Evolutionary conservation across 35 echinoderm and acorn worm genomes (phyloP).

Genomic region (Nesometra sesokonis): DNA sequence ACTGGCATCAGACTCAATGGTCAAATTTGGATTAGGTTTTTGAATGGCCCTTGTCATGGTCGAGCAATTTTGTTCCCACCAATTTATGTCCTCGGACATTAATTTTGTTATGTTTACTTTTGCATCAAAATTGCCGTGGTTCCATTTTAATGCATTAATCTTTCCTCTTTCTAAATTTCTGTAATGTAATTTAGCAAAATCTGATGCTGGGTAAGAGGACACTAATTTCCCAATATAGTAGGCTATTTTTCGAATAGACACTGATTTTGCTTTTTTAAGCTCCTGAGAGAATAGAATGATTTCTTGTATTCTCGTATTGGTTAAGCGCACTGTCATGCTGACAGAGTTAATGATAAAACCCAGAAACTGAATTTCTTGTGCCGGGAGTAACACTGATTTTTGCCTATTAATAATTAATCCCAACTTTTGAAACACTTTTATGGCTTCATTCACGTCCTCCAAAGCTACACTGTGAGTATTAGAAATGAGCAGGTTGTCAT

Average conservation of each 20-base stretch:
- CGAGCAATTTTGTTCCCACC: not conserved
- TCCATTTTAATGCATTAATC: not conserved
- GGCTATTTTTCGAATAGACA: constrained; percentile 6
- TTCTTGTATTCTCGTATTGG: not conserved
- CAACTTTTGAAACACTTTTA: not conserved
- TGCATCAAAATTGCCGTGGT: constrained; percentile 32
- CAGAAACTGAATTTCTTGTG: constrained; percentile 24
- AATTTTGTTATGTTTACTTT: constrained; percentile 1
- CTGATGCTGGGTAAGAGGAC: not conserved
- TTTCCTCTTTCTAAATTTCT: constrained; percentile 13
- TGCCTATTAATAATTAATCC: not conserved
- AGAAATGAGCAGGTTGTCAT: constrained; percentile 1
- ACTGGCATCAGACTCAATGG: too few relatives aligned
- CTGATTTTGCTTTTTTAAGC: not conserved
- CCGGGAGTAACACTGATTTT: constrained; percentile 12
- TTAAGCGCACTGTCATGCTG: constrained; percentile 15
- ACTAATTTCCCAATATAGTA: constrained; percentile 18
- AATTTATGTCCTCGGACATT: not conserved
- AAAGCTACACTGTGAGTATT: not conserved
- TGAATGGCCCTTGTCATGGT: not conserved
- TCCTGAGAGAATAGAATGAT: not conserved
- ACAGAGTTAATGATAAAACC: constrained; percentile 11
- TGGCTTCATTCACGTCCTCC: not conserved
- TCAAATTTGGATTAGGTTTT: not conserved
- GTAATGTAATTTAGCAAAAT: constrained; percentile 5